Evolutionary conservation across 2,888 invertebrate species (phyloP), one percentile per base, ranked within the genome.

Genomic region (Clusia tigrina): DNA sequence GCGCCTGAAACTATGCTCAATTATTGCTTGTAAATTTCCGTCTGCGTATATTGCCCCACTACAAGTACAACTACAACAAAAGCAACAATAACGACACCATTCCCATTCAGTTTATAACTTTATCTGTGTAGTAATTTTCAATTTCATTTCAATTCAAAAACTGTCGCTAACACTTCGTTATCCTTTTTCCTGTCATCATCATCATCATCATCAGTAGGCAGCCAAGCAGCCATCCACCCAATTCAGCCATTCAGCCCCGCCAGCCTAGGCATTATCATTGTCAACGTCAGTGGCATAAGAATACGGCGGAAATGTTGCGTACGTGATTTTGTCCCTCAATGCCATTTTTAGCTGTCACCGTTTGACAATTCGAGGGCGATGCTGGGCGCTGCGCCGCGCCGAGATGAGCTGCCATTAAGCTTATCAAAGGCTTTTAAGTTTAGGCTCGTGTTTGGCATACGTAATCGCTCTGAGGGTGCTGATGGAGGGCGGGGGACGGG

Each of bases 371-470:
- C 48, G 48, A 20, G 48, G 48, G 48, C 22, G 20, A 48, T 48
- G 48, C 48, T n/a, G n/a, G n/a, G n/a, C n/a, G n/a, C n/a, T n/a
- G n/a, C n/a, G n/a, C n/a, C n/a, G n/a, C n/a, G n/a, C n/a, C n/a
- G n/a, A n/a, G n/a, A n/a, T n/a, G n/a, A n/a, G 48, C 5, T 67
- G 63, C 56, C 56, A 60, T 54, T 54, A 64, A 68, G 71, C 74
- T 74, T 77, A 77, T 74, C 77, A 77, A 77, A 75, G 77, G 77
- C 77, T 75, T 77, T 75, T 75, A 75, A 77, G 77, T 75, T 75
- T 75, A 71, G 66, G 66, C 71, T 69, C 77, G 77, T 75, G 74
- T 73, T 73, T 69, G 77, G 74, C 73, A 77, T 75, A 76, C 77
- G 70, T 74, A 74, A 77, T 74, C 64, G 63, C 32, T 32, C n/a